Evolutionary conservation across 2,888 invertebrate genomes (phyloP).

Genomic region (Oligia latruncula): DNA sequence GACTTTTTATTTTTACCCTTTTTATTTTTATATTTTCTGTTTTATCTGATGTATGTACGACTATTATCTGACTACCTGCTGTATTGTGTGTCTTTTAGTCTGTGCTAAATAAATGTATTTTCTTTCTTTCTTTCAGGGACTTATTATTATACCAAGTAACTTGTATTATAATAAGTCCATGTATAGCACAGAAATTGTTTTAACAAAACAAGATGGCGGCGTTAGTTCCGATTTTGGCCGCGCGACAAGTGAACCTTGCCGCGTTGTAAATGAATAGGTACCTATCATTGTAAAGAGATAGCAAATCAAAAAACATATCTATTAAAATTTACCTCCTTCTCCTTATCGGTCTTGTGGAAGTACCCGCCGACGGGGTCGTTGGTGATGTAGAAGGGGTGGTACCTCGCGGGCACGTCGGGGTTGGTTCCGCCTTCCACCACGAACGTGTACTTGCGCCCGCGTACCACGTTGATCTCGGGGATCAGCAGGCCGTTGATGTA

Average conservation of each 20-base stretch:
- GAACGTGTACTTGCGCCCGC: constrained; percentile 96
- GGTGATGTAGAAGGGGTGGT: constrained; percentile 98
- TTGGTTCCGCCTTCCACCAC: constrained; percentile 96
- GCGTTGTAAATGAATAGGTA: not conserved
- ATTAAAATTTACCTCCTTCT: constrained; percentile 92
- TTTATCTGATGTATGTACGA: too few species aligned
- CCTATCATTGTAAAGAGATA: not conserved
- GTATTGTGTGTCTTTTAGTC: too few species aligned
- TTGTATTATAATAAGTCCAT: too few species aligned
- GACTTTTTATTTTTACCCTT: too few species aligned
- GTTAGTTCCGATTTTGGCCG: too few species aligned
- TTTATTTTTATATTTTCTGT: too few species aligned
- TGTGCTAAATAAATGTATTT: too few species aligned
- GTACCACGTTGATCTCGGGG: constrained; percentile 96
- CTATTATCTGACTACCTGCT: too few species aligned
- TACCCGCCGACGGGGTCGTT: constrained; percentile 98
- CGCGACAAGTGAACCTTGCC: too few species aligned
- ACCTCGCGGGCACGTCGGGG: constrained; percentile 94
- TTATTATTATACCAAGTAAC: too few species aligned
- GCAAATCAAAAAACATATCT: not conserved
- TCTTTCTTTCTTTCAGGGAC: too few species aligned
- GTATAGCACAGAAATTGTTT: not conserved
- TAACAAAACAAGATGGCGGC: not conserved
- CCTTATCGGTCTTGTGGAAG: constrained; percentile 94
- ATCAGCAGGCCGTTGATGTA: constrained; percentile 98